A percentile compares a stretch with the other conserved stretches of the same genome.
These are phyloP conservation scores for Chondrilla cf. caribensis DNA, from an alignment of 37 sponge, comb jelly and placozoan species.

Conservation along the genomic window DNA sequence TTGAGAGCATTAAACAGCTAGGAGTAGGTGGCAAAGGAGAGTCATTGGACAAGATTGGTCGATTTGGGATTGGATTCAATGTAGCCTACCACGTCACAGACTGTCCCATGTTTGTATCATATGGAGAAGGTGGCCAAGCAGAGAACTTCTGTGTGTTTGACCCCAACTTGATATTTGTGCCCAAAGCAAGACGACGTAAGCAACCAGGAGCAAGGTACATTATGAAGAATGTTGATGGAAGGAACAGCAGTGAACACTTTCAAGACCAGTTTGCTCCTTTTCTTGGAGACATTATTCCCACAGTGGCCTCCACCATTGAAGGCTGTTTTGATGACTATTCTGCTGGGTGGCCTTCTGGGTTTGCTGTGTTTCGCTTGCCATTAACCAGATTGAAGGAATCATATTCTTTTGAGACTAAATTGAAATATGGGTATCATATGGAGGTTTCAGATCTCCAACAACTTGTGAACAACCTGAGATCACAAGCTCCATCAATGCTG, in stretches of 20 bases:
- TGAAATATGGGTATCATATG: not conserved
- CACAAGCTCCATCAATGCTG: slow-evolving; percentile 33
- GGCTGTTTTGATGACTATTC: slow-evolving; percentile 16
- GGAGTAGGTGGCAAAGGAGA: slow-evolving; percentile 76
- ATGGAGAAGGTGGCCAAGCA: slow-evolving; percentile 23
- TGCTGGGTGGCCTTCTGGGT: slow-evolving; percentile 21
- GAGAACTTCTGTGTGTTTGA: slow-evolving; percentile 73
- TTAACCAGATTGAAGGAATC: slow-evolving; percentile 6
- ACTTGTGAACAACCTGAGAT: slow-evolving; percentile 15
- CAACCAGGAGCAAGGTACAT: slow-evolving; percentile 25
- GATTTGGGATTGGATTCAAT: slow-evolving; percentile 91
- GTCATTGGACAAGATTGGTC: slow-evolving; percentile 59
- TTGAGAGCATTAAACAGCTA: slow-evolving; percentile 62
- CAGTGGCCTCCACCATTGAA: not conserved
- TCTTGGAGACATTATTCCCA: slow-evolving; percentile 15
- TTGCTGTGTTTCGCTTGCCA: slow-evolving; percentile 59
- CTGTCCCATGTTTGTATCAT: slow-evolving; percentile 75
- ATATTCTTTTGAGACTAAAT: not conserved
- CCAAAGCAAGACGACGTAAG: not conserved
- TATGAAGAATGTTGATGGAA: slow-evolving; percentile 5
- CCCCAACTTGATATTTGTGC: slow-evolving; percentile 41
- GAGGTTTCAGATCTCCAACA: not conserved
- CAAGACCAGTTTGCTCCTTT: slow-evolving; percentile 62
- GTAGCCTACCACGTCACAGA: slow-evolving; percentile 85
- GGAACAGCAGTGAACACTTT: slow-evolving; percentile 38